These are phyloP conservation scores for Phalanger gymnotis DNA, from an alignment of 2,797 vertebrate species.

Conservation along the genomic window DNA sequence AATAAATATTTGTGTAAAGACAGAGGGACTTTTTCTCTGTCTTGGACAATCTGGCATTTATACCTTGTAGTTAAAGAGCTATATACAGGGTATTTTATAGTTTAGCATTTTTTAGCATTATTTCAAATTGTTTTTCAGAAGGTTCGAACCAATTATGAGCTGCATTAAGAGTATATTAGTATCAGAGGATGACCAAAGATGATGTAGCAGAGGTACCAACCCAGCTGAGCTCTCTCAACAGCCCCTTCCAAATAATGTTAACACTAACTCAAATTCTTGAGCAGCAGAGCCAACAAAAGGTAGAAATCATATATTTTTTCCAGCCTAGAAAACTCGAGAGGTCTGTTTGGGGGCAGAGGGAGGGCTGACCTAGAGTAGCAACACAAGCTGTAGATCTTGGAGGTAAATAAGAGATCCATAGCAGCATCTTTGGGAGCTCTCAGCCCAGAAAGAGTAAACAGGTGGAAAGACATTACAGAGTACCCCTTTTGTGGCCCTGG, in stretches of 20 bases:
- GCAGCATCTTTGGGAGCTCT: not conserved
- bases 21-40: not conserved
- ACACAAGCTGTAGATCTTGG: not conserved
- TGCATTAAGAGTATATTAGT: not conserved
- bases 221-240: not conserved
- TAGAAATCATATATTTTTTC: not conserved
- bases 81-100: not conserved
- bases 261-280: not conserved
- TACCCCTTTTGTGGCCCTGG: not conserved
- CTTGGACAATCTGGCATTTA: not conserved
- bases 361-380: not conserved
- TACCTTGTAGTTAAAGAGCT: not conserved
- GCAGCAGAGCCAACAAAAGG: not conserved
- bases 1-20: not conserved
- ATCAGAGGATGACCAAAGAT: not conserved
- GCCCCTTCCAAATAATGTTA: not conserved
- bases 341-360: not conserved
- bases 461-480: not conserved
- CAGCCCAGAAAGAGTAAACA: not conserved
- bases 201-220: not conserved
- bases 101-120: not conserved
- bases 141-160: not conserved
- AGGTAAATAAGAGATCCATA: not conserved
- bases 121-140: not conserved
- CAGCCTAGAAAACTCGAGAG: not conserved